Evolutionary conservation across 1,140 invertebrate species (phyloP), one percentile per base, ranked within the genome.

Genomic region (Solenopsis fugax): DNA sequence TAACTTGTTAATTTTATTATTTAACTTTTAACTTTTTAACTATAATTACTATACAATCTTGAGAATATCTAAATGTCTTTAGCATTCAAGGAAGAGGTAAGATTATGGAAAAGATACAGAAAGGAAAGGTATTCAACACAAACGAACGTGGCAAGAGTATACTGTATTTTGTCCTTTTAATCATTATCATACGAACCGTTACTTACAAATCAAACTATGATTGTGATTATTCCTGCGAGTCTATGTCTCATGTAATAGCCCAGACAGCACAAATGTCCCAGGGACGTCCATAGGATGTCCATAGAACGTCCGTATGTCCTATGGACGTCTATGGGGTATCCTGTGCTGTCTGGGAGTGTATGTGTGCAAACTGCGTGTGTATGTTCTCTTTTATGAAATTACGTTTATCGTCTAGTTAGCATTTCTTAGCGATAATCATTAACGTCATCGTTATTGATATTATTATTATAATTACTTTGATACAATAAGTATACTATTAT

Each of bases 131-230:
- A 54, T 62, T 18, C 7, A 85, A 88, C 62, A 37, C 67, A 88
- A 89, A 92, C 78, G 85, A 87, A 76, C 77, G 72, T 85, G 69
- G 78, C 77, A 72, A 88, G 80, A 90, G 67, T 91, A 92, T 92
- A 88, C 76, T 93, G 65, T 89, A 88, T 91, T 93, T 92, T 90
- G 91, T 91, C 88, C 89, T 93, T 95, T 94, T 94, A 95, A 95
- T 95, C 88, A 91, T 94, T 93, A n/a, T n/a, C n/a, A n/a, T n/a
- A n/a, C n/a, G n/a, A n/a, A n/a, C n/a, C n/a, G n/a, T n/a, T n/a
- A n/a, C n/a, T n/a, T n/a, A 95, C 93, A 95, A 94, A 93, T 94
- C 93, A 94, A 94, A 92, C 91, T n/a, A n/a, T n/a, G n/a, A n/a
- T n/a, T 88, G 87, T 92, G 56, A 24, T 84, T 73, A 48, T 85